Base-by-base conservation (phyloP, 2,888 invertebrate genomes). In the Aphodius granarius region DNA sequence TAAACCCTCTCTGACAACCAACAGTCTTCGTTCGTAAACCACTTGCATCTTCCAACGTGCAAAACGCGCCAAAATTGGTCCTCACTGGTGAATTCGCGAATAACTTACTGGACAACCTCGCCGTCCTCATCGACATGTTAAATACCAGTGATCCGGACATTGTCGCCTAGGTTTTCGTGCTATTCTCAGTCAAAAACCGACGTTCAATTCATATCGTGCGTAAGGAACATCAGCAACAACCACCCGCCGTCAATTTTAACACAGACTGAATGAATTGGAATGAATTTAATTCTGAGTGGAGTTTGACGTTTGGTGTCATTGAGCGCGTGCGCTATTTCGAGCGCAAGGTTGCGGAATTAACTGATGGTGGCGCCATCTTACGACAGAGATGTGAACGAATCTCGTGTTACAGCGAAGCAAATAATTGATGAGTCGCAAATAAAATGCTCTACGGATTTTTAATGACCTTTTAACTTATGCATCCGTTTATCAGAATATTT, bases 1-100 rank as follows among this genome's bases (percentile, higher is more conserved):
- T 81, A 81, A 85, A 84, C 15, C 76, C 75, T 22, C 74, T 75
- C 21, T 64, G 16, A 43, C 66, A 19, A 70, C 17, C 23, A 5
- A 43, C 43, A 63, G 5, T 63, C 18, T 9, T 21, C 21, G 17
- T 15, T 66, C 15, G 5, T 19, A 16, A 9, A 20, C 13, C 19
- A 64, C 16, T 71, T 15, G 21, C n/a, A 17, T 18, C 3, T 23
- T 16, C 43, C n/a, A 15, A 16, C 66, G 66, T 65, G n/a, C 17
- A 9, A n/a, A 17, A 19, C 6, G 19, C 65, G 65, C 65, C 65
- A 18, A 43, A 43, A 43, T 43, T 43, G 43, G 2, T 43, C 43
- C 43, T 13, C 43, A 43, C 43, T 43, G 43, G 43, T 13, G 43
- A 43, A 43, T 43, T 43, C 13, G 13, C 43, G 13, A 43, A 43